These are phyloP conservation scores for Meteorus sp. DNA, from an alignment of 1,140 invertebrate genomes.

Conservation along the genomic window DNA sequence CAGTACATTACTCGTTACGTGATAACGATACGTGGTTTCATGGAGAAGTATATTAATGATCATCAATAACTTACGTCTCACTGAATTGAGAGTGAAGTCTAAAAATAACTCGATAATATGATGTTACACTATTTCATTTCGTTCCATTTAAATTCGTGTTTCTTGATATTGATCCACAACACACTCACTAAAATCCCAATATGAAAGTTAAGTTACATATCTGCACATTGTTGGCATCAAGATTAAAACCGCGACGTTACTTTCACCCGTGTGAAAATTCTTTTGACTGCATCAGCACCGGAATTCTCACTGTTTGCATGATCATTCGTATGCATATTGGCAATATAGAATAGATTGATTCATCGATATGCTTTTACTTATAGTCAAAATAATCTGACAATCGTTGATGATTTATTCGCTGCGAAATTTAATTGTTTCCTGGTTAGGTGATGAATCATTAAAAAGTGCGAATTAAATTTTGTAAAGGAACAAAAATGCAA, in stretches of 20 bases:
- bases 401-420: slow-evolving; percentile 13
- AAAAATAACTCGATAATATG: too few species aligned
- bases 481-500: slow-evolving; percentile 37
- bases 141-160: too few species aligned
- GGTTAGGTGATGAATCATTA: too few species aligned
- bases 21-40: too few species aligned
- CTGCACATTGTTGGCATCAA: slow-evolving; percentile 25
- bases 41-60: too few species aligned
- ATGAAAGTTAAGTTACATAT: slow-evolving; percentile 20
- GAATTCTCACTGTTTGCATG: slow-evolving; percentile 4
- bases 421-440: too few species aligned
- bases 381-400: background rate
- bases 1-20: too few species aligned
- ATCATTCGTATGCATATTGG: slow-evolving; percentile 7
- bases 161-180: background rate
- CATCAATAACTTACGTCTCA: too few species aligned
- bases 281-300: background rate
- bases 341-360: background rate
- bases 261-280: slow-evolving; percentile 25
- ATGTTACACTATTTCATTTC: too few species aligned
- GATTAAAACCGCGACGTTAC: slow-evolving; percentile 21
- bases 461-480: slow-evolving; percentile 15
- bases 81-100: too few species aligned
- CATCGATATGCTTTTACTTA: background rate
- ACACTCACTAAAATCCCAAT: background rate